Percentiles rank a stretch among this genome's conserved stretches.
These are phyloP conservation scores for Dolichoris vasculosae DNA, from an alignment of 1,140 invertebrate genomes.

Conservation along the genomic window DNA sequence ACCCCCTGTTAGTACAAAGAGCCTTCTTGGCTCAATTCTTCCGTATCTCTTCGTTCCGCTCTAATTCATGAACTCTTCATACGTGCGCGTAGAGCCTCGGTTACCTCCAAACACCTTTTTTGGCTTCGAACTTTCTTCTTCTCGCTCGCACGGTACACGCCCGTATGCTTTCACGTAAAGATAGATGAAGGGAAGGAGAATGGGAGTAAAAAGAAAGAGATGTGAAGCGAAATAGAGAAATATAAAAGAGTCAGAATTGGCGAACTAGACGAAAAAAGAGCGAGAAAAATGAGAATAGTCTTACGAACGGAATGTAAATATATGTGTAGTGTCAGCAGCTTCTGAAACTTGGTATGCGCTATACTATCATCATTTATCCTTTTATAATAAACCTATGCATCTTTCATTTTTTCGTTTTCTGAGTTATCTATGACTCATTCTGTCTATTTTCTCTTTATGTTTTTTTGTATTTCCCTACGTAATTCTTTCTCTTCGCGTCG, in stretches of 20 bases:
- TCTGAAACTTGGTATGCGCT: neutral
- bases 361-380: neutral
- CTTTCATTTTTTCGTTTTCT: neutral
- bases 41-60: slow-evolving; percentile 49
- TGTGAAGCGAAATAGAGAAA: too few relatives aligned
- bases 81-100: neutral
- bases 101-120: neutral
- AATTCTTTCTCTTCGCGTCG: neutral
- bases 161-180: neutral
- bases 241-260: too few relatives aligned
- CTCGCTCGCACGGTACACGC: neutral
- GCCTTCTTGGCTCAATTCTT: slow-evolving; percentile 39
- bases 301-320: neutral
- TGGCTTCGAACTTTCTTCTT: neutral
- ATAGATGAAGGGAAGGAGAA: neutral
- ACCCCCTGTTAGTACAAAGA: neutral
- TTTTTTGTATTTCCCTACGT: neutral
- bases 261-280: neutral
- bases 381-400: neutral
- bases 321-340: neutral
- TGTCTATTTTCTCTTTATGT: neutral
- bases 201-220: neutral
- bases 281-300: neutral
- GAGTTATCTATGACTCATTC: neutral
- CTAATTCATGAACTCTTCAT: slow-evolving; percentile 43